These are phyloP conservation scores for Dendrocincla tyrannina DNA, from an alignment of 2,797 vertebrate species.

Conservation along the genomic window DNA sequence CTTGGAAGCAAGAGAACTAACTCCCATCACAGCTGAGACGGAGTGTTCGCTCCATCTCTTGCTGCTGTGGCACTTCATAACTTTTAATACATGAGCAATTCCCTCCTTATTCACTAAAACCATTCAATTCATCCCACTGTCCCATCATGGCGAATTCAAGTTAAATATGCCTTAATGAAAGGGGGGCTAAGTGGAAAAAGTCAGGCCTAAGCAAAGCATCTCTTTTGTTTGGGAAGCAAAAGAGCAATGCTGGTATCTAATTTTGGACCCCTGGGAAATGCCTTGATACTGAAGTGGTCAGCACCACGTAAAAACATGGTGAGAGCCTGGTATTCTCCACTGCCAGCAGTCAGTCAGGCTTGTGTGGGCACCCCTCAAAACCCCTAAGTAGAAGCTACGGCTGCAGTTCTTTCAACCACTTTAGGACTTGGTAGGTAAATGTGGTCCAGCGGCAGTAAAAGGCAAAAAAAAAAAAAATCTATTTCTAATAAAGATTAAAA, in stretches of 20 bases:
- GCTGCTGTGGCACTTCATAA: background rate
- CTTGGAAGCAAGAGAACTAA: background rate
- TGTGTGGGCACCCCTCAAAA: constrained; percentile 46
- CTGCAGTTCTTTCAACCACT: constrained; percentile 1
- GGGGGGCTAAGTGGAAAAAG: background rate
- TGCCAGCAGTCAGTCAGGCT: background rate
- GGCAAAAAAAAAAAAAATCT: constrained; percentile 14
- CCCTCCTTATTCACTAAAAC: background rate
- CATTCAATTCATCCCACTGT: background rate
- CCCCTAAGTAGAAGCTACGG: constrained; percentile 16
- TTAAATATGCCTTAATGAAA: constrained; percentile 29
- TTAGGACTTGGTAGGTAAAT: constrained; percentile 48
- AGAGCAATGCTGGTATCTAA: background rate
- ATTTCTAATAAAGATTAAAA: constrained; percentile 72
- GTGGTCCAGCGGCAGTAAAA: constrained; percentile 43
- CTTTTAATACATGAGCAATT: background rate
- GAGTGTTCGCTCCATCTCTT: background rate
- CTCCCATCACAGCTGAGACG: rapidly evolving
- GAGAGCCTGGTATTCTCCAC: background rate
- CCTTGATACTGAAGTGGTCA: constrained; percentile 20
- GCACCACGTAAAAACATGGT: background rate
- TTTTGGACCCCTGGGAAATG: constrained; percentile 30
- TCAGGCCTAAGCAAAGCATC: background rate
- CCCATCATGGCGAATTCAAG: background rate
- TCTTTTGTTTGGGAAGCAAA: background rate